Evolutionary conservation across 92 coral and sea anemone genomes (phyloP), one percentile per base, ranked within the genome.

Genomic region (Parazoanthus atlanticus): DNA sequence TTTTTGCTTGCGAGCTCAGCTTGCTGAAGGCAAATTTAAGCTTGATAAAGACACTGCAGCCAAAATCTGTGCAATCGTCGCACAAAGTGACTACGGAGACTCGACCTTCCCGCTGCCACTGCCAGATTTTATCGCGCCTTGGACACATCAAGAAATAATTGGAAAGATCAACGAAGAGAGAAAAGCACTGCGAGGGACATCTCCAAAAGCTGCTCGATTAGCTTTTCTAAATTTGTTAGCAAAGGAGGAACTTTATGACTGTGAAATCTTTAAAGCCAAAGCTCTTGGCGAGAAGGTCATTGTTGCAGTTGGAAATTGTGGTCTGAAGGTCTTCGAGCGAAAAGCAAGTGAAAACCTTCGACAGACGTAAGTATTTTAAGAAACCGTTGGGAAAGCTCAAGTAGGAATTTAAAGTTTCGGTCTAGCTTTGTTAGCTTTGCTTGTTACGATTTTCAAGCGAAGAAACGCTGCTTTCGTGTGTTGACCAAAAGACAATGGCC

Each of bases 211-310:
- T 30, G 99, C 99, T 47, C 93, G 94, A 52, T 91, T 95, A 76
- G 86, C 91, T 80, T 97, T 95, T 91, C 89, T 97, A 25, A 89
- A 91, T 46, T 93, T 96, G 33, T 86, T 97, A 91, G 89, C 98
- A 12, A 94, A 94, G 89, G 95, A 92, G 32, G 99, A 97, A 47
- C 91, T 97, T 43, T 97, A 92, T 67, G 96, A 95, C 95, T 91
- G 98, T 74, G 99, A 97, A 65, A 90, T 89, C 65, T 97, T 95
- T 85, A 97, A 97, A 86, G 99, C 98, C 25, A 97, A 95, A 87
- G 93, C 98, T 61, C 91, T 94, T 0, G 93, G 97, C 38, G 96
- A 94, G 85, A 97, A 97, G 79, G 93, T 97, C 30, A 26, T 93
- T 12, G 94, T 93, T 76, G 98, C 99, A 12, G 98, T 97, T 40